Evolutionary conservation across 2,888 invertebrate genomes (phyloP).

Genomic region (Panopea generosa): DNA sequence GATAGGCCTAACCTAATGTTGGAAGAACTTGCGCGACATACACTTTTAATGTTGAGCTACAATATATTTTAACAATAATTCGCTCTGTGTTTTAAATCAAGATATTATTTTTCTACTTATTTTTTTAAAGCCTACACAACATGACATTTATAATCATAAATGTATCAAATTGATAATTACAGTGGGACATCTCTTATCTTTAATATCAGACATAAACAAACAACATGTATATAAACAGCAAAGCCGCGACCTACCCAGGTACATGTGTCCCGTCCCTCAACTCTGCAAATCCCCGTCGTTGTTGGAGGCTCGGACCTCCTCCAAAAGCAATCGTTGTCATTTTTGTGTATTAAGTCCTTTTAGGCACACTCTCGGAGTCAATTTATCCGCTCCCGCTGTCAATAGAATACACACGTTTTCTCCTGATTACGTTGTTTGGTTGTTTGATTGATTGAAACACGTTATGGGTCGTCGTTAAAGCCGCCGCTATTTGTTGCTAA

Average conservation of each 20-base stretch:
- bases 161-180: too few relatives aligned
- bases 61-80: too few relatives aligned
- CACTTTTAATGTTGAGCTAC: too few relatives aligned
- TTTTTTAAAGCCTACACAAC: too few relatives aligned
- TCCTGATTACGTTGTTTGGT: constrained; percentile 35
- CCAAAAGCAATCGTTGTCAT: constrained; percentile 84
- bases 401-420: constrained; percentile 9
- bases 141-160: too few relatives aligned
- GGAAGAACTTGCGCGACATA: too few relatives aligned
- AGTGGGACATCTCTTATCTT: too few relatives aligned
- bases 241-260: constrained; percentile 80
- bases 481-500: constrained; percentile 72
- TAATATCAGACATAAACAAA: too few relatives aligned
- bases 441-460: constrained; percentile 52
- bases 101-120: too few relatives aligned
- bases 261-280: constrained; percentile 84
- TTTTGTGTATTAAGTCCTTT: constrained; percentile 27
- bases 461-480: constrained; percentile 65
- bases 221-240: too few relatives aligned
- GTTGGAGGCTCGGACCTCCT: constrained; percentile 83
- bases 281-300: constrained; percentile 82
- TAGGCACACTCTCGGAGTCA: background rate
- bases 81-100: too few relatives aligned
- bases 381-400: background rate
- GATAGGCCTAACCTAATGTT: too few relatives aligned